Base-by-base conservation (phyloP, 2,113 vertebrate species). In the Nothobranchius furzeri region DNA sequence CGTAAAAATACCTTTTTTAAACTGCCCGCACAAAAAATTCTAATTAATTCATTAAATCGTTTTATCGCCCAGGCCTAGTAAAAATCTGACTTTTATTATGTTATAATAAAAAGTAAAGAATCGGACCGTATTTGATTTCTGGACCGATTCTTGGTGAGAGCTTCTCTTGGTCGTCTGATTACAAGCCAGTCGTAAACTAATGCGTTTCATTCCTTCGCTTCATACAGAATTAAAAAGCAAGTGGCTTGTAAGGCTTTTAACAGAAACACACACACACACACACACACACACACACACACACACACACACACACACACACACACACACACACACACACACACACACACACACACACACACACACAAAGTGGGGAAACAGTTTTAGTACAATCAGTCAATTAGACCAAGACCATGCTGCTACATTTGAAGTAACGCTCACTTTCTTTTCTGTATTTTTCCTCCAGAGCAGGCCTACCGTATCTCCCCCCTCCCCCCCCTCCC, bases 361-460 rank as follows among this genome's bases (percentile, higher is more conserved):
- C 78, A 85, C 72, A 72, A 25, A 81, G 83, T 63, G 51, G 71
- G 83, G 78, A 83, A 85, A 90, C 70, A 75, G 77, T 60, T 86
- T 68, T n/a, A 78, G 76, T 74, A 90, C 85, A 88, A 89, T 90
- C 74, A 78, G 56, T 74, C 85, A 87, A 90, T 90, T 88, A 90
- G 84, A 87, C 76, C 61, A 51, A 48, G 76, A 69, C 78, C 55
- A 24, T 45, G 62, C 79, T 59, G 64, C 68, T 85, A 65, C 68
- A 58, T 70, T 30, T 57, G 72, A 46, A 60, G 35, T 47, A 67
- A 9, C 73, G 25, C 71, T 76, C 59, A 0, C 67, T 3, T n/a
- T 51, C 69, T 25, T 43, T 40, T 24, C 17, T 37, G 30, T 46
- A 42, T 48, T 25, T 49, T 57, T 12, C 20, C 13, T 45, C 25